These are phyloP conservation scores for Leptothorax acervorum DNA, from an alignment of 2,888 invertebrate genomes.

Conservation along the genomic window DNA sequence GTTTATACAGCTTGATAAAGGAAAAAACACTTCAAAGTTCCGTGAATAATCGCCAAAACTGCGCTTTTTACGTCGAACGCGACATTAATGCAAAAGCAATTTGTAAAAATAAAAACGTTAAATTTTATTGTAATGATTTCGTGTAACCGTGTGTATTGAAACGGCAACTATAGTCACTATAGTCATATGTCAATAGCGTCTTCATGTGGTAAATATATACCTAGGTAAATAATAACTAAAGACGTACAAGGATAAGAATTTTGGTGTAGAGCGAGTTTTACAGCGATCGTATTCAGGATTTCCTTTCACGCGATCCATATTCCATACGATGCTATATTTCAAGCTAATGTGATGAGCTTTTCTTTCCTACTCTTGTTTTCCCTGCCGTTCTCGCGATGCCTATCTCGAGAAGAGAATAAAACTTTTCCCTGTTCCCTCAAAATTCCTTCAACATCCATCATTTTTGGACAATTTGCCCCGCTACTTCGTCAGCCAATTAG, in stretches of 20 bases:
- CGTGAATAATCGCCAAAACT: background rate
- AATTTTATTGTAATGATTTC: too few relatives aligned
- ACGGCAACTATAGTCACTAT: too few relatives aligned
- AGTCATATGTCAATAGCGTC: background rate
- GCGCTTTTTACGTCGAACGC: background rate
- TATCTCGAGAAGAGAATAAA: background rate
- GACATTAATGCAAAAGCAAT: background rate
- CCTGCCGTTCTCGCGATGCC: background rate
- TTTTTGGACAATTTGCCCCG: slow-evolving; percentile 46
- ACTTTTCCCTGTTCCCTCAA: slow-evolving; percentile 13
- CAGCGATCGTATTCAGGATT: background rate
- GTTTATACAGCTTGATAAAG: background rate
- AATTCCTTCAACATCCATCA: slow-evolving; percentile 41
- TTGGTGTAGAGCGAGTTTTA: background rate
- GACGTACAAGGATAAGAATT: background rate
- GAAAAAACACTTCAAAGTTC: background rate
- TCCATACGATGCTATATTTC: background rate
- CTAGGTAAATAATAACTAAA: background rate
- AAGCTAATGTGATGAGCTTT: background rate
- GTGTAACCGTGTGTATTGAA: too few relatives aligned
- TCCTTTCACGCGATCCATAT: too few relatives aligned
- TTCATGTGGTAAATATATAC: background rate
- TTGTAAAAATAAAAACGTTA: slow-evolving; percentile 1
- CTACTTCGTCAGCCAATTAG: slow-evolving; percentile 10
- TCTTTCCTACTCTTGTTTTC: background rate